Evolutionary conservation across 2,888 invertebrate species (phyloP).

Genomic region (Parthenolecanium corni): DNA sequence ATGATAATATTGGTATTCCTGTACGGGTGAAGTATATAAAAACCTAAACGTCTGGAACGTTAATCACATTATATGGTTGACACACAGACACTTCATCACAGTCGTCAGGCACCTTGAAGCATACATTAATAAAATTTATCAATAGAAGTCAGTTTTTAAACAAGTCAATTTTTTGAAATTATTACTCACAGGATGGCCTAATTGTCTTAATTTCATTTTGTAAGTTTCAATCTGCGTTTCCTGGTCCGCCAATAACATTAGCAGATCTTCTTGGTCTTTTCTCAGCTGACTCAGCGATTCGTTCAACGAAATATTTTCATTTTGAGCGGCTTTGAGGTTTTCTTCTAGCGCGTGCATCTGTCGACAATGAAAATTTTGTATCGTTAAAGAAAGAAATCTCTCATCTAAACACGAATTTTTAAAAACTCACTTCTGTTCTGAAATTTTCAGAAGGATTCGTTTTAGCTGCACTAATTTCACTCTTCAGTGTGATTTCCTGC

Average conservation of each 20-base stretch:
- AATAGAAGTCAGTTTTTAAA: too few relatives aligned
- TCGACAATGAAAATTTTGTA: background rate
- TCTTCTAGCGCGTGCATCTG: background rate
- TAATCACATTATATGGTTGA: too few relatives aligned
- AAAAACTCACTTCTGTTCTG: background rate
- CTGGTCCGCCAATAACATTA: constrained; percentile 82
- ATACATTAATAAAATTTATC: too few relatives aligned
- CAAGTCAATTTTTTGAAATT: background rate
- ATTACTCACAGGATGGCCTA: constrained; percentile 44
- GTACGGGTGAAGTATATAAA: too few relatives aligned
- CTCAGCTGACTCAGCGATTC: constrained; percentile 43
- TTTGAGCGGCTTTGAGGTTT: constrained; percentile 11
- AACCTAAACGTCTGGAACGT: too few relatives aligned
- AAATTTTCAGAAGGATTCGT: background rate
- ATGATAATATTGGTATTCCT: too few relatives aligned
- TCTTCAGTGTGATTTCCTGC: background rate
- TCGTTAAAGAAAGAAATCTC: background rate
- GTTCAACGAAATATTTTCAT: constrained; percentile 8
- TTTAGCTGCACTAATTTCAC: background rate
- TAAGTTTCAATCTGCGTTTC: constrained; percentile 58
- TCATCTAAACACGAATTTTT: background rate
- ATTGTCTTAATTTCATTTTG: constrained; percentile 46
- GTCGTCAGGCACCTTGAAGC: too few relatives aligned
- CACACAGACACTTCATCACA: too few relatives aligned
- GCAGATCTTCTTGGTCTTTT: constrained; percentile 86